Evolutionary conservation across 2,888 invertebrate genomes (phyloP).

Genomic region (Drosophila antonietae): DNA sequence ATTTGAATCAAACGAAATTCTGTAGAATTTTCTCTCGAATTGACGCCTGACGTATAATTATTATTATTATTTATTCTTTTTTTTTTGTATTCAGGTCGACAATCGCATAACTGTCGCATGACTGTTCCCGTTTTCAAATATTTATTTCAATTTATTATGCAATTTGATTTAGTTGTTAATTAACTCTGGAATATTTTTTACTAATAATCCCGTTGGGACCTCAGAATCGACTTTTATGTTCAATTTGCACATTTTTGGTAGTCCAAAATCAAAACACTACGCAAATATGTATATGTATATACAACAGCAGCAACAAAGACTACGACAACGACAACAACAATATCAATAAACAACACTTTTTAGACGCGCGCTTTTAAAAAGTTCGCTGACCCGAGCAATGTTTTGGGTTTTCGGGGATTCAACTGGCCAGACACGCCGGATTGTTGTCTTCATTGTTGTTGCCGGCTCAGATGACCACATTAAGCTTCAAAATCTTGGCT

Average conservation of each 20-base stretch:
- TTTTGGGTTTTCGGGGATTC: slow-evolving; percentile 64
- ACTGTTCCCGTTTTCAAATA: slow-evolving; percentile 19
- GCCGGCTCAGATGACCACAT: slow-evolving; percentile 70
- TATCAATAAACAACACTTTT: slow-evolving; percentile 60
- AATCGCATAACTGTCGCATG: slow-evolving; percentile 20
- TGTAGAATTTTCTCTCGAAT: neutral
- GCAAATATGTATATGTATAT: slow-evolving; percentile 30
- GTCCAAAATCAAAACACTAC: slow-evolving; percentile 45
- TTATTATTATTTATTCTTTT: too few species aligned
- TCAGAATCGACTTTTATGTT: slow-evolving; percentile 30
- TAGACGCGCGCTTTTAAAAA: slow-evolving; percentile 58
- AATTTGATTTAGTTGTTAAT: slow-evolving; percentile 44
- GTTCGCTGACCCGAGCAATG: slow-evolving; percentile 78
- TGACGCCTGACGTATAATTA: neutral
- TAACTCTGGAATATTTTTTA: slow-evolving; percentile 41
- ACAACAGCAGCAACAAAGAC: slow-evolving; percentile 30
- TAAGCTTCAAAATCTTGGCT: slow-evolving; percentile 30
- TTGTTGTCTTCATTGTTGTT: slow-evolving; percentile 45
- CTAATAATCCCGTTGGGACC: slow-evolving; percentile 49
- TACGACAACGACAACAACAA: slow-evolving; percentile 51
- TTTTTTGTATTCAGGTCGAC: neutral
- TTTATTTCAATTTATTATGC: slow-evolving; percentile 36
- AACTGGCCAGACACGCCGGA: slow-evolving; percentile 66
- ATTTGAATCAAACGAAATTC: neutral
- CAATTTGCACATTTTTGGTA: slow-evolving; percentile 62